These are phyloP conservation scores for Eilema caniola DNA, from an alignment of 2,888 invertebrate species.

Conservation along the genomic window DNA sequence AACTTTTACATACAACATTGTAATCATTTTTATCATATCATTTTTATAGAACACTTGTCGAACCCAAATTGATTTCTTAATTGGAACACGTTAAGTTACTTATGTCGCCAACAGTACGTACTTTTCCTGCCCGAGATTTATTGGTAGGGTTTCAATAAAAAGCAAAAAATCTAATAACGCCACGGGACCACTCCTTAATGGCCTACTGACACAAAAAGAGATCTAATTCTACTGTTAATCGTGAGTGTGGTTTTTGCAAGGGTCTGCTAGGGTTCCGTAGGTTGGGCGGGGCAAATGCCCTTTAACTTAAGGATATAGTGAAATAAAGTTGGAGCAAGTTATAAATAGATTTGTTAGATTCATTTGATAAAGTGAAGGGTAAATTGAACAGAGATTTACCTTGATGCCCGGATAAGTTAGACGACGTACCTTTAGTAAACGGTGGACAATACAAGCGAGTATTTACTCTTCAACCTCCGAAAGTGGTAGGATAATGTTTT, in stretches of 20 bases:
- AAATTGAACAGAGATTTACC: neutral
- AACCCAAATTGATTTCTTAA: neutral
- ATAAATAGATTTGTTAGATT: conserved; percentile 17
- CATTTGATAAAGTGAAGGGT: conserved; percentile 8
- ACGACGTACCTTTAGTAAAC: neutral
- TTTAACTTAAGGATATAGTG: conserved; percentile 32
- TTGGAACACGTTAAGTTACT: neutral
- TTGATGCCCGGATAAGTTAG: neutral
- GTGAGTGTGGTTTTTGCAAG: conserved; percentile 56
- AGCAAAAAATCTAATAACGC: conserved; percentile 62
- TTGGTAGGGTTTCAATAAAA: conserved; percentile 45
- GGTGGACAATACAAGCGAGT: neutral
- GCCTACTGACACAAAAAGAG: conserved; percentile 64
- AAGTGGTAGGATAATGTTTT: neutral
- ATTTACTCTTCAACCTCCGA: neutral
- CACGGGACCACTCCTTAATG: conserved; percentile 64
- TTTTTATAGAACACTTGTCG: neutral
- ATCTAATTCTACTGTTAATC: conserved; percentile 70
- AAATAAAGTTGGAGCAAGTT: conserved; percentile 32
- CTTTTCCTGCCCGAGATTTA: conserved; percentile 33
- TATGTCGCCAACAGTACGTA: neutral
- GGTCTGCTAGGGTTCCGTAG: conserved; percentile 42
- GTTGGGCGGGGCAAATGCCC: conserved; percentile 53
- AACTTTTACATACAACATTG: no score
- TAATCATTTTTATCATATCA: no score